Conservation (phyloP, 2,113 vertebrate species). For the Chaenogobius annularis region DNA sequence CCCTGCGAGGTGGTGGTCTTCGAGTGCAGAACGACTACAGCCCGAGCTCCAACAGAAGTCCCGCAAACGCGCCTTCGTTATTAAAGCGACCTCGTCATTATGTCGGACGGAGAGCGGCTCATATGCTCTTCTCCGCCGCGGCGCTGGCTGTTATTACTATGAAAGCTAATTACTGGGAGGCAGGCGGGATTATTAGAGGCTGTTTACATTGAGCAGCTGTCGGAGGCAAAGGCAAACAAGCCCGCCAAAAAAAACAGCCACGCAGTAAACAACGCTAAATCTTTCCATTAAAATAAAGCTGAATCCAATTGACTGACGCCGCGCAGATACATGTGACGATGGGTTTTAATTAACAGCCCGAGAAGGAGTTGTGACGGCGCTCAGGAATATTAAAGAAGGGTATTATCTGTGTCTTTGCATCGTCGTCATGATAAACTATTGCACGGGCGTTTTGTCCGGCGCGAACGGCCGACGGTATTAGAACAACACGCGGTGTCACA, state of each 20-base stretch:
- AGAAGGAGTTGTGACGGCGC: neutral
- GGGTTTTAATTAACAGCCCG: neutral
- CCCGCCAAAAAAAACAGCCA: neutral
- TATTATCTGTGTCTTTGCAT: no score
- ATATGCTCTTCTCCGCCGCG: conserved; percentile 8
- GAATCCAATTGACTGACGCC: neutral
- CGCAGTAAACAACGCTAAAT: conserved; percentile 2
- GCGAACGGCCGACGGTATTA: no score
- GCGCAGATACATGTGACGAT: neutral
- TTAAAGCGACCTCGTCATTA: neutral
- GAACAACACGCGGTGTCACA: no score
- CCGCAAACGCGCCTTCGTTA: neutral
- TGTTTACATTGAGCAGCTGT: conserved; percentile 12
- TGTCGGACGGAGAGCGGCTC: neutral
- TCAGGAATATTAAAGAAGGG: neutral
- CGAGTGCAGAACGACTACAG: no score
- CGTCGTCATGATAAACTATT: no score
- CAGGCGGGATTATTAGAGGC: conserved; percentile 10
- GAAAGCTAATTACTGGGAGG: conserved; percentile 3
- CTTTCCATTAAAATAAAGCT: neutral
- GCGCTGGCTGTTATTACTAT: conserved; percentile 13
- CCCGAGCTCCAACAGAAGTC: no score
- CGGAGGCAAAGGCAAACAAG: conserved; percentile 3
- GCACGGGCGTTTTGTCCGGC: no score
- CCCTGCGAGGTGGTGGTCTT: no score